Base-by-base conservation (phyloP, 2,888 invertebrate genomes). In the Orchestes rusci region DNA sequence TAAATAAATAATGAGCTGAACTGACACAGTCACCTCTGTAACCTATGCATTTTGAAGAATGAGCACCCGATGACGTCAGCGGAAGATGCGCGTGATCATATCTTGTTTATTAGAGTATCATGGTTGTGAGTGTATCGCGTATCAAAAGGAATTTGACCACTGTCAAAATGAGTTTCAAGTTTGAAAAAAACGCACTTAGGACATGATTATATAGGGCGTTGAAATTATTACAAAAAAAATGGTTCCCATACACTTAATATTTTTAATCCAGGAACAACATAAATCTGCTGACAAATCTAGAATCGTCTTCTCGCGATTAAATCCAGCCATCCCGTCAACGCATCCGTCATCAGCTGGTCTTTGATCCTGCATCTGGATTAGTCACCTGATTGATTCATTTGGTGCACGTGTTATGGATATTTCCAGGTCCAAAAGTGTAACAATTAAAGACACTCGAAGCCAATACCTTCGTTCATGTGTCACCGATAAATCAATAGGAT, bases 401-500 rank as follows among this genome's bases (percentile, higher is more conserved):
- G 27, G 10, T 23, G 16, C 40, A 40, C 30, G 40, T 40, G 40
- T 16, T 33, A 4, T 30, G 5, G 31, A 13, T 7, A 23, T 23
- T 23, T 23, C 10, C 27, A 23, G 27, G 7, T 23, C 10, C 8
- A 8, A n/a, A n/a, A n/a, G n/a, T n/a, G n/a, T n/a, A n/a, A n/a
- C n/a, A n/a, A n/a, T n/a, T n/a, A n/a, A n/a, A n/a, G n/a, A n/a
- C n/a, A n/a, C n/a, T n/a, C n/a, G n/a, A n/a, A n/a, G n/a, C n/a
- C n/a, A n/a, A n/a, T n/a, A n/a, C n/a, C n/a, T n/a, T n/a, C n/a
- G 28, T 60, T 63, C 67, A 67, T 63, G 64, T 67, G 67, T 63
- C 60, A 51, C 60, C 61, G 56, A 67, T 67, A 65, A 65, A 67
- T 67, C 67, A 67, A 65, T 67, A 63, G 61, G 62, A 64, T 64